A percentile compares a stretch with the other conserved stretches of the same genome.
These are phyloP conservation scores for Catocala fraxini DNA, from an alignment of 2,888 invertebrate species.

Conservation along the genomic window DNA sequence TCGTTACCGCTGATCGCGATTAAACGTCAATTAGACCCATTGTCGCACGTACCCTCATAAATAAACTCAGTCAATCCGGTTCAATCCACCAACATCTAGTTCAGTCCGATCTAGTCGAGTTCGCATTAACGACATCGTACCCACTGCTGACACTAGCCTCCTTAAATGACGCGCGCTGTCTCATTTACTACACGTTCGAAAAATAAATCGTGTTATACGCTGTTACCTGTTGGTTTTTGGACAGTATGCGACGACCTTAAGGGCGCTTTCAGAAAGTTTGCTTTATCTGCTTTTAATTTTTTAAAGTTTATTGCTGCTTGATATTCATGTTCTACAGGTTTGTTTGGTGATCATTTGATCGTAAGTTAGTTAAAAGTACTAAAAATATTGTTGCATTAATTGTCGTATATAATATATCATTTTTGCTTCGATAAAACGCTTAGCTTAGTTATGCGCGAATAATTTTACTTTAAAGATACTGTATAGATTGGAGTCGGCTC, in stretches of 20 bases:
- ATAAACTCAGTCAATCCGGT: slow-evolving; percentile 69
- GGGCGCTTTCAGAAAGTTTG: too few relatives aligned
- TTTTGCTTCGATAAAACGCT: too few relatives aligned
- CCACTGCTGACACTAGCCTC: slow-evolving; percentile 54
- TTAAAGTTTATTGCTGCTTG: too few relatives aligned
- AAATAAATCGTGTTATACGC: slow-evolving; percentile 46
- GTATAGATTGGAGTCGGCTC: too few relatives aligned
- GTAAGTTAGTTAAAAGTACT: too few relatives aligned
- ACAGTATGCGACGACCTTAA: slow-evolving; percentile 29
- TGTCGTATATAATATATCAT: too few relatives aligned
- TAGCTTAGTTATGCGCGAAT: too few relatives aligned
- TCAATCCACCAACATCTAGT: slow-evolving; percentile 51
- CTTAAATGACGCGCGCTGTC: slow-evolving; percentile 57
- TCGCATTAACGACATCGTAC: slow-evolving; percentile 60
- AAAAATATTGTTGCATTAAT: too few relatives aligned
- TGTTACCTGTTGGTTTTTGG: slow-evolving; percentile 32
- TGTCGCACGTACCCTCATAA: slow-evolving; percentile 76
- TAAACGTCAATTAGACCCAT: slow-evolving; percentile 82
- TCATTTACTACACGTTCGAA: slow-evolving; percentile 53
- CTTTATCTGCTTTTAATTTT: too few relatives aligned
- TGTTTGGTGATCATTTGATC: too few relatives aligned
- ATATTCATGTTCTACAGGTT: too few relatives aligned
- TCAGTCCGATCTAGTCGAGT: slow-evolving; percentile 12
- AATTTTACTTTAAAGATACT: too few relatives aligned
- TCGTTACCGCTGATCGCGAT: slow-evolving; percentile 76